A percentile compares a stretch with the other conserved stretches of the same genome.
Evolutionary conservation across 2,797 vertebrate genomes (phyloP).

Genomic region (Acipenser ruthenus): DNA sequence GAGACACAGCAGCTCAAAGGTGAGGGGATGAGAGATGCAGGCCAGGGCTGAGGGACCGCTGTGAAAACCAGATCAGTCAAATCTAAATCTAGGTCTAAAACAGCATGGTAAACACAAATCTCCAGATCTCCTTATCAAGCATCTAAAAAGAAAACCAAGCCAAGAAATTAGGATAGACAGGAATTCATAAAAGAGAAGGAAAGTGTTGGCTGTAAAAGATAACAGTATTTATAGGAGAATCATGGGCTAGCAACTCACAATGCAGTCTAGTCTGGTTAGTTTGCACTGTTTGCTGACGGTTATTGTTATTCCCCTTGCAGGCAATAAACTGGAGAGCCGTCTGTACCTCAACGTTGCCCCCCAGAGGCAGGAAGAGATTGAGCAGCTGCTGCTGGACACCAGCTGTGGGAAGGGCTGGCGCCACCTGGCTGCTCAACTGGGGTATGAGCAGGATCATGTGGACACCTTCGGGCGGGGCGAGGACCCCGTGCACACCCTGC

Average conservation of each 20-base stretch:
- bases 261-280: too few species aligned
- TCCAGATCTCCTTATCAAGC: too few species aligned
- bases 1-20: slow-evolving; percentile 66
- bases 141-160: too few species aligned
- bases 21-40: slow-evolving; percentile 29
- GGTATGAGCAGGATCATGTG: slow-evolving; percentile 68
- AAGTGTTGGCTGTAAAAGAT: too few species aligned
- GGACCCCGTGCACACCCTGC: slow-evolving; percentile 64
- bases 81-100: too few species aligned
- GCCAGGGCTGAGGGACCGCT: neutral
- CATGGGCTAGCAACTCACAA: too few species aligned
- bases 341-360: slow-evolving; percentile 57
- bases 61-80: too few species aligned
- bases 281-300: too few species aligned
- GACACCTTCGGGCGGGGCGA: slow-evolving; percentile 62
- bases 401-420: slow-evolving; percentile 60
- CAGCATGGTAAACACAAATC: too few species aligned
- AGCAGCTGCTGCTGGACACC: slow-evolving; percentile 60
- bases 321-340: slow-evolving; percentile 48
- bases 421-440: slow-evolving; percentile 60
- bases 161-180: too few species aligned
- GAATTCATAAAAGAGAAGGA: too few species aligned
- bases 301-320: slow-evolving; percentile 36
- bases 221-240: too few species aligned
- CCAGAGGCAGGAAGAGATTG: slow-evolving; percentile 69